A percentile compares a stretch with the other conserved stretches of the same genome.
These are phyloP conservation scores for Epirrhoe alternata DNA, from an alignment of 2,888 invertebrate genomes.

Conservation along the genomic window DNA sequence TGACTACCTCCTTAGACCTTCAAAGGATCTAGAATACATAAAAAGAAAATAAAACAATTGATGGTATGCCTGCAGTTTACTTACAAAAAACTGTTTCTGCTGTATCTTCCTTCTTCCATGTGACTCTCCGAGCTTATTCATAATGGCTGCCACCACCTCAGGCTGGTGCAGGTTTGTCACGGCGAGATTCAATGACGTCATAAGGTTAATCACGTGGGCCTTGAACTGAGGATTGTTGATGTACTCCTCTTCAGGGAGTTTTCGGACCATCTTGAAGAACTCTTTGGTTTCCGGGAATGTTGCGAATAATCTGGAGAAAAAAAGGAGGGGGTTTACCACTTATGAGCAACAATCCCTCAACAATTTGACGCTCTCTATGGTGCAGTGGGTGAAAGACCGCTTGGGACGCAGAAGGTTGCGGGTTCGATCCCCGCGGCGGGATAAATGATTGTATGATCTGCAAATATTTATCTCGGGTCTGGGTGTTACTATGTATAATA, in stretches of 20 bases:
- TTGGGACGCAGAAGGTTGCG: no score
- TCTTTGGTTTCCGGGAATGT: conserved; percentile 71
- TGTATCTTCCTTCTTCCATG: conserved; percentile 69
- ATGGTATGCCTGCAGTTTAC: conserved; percentile 33
- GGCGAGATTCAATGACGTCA: conserved; percentile 72
- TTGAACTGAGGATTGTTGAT: conserved; percentile 74
- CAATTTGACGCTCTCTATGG: no score
- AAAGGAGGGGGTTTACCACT: not conserved
- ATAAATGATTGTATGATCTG: no score
- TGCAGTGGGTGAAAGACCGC: no score
- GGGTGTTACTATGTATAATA: no score
- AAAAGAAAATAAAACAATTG: not conserved
- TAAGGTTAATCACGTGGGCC: conserved; percentile 78
- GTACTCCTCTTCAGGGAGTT: conserved; percentile 68
- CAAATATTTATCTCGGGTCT: no score
- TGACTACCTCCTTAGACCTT: no score
- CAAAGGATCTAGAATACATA: no score
- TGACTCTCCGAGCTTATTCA: conserved; percentile 76
- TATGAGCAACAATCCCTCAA: not conserved
- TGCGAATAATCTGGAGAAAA: conserved; percentile 65
- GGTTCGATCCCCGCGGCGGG: no score
- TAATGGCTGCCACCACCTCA: conserved; percentile 74
- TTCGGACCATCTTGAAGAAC: conserved; percentile 74
- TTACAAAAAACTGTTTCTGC: conserved; percentile 70
- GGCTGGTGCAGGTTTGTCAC: conserved; percentile 74